phyloP scores from a whole-genome alignment of 2,888 invertebrate species.

The Andricus curvator region DNA sequence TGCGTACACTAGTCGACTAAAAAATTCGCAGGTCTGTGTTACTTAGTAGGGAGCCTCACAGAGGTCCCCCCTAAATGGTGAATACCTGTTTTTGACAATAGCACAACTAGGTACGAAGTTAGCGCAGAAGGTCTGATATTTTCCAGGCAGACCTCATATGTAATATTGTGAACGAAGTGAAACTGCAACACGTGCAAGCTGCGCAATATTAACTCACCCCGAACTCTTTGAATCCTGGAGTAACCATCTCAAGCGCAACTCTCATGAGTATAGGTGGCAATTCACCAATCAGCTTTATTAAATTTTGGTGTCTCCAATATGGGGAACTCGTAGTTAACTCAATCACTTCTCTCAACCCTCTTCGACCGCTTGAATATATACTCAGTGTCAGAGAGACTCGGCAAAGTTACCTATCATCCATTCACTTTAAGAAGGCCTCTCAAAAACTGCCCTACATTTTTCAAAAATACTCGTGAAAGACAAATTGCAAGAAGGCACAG shows the following conservation, averaged over 20 bases:
- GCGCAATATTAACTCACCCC: background rate
- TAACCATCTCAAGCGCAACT: slow-evolving; percentile 29
- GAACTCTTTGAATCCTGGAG: slow-evolving; percentile 16
- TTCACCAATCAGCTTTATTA: slow-evolving; percentile 65
- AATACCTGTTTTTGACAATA: no score
- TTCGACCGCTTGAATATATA: slow-evolving; percentile 19
- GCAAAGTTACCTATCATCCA: background rate
- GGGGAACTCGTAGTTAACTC: slow-evolving; percentile 47
- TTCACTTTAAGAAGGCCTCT: no score
- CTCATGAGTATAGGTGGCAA: slow-evolving; percentile 35
- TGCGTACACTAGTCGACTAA: no score
- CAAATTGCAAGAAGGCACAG: no score
- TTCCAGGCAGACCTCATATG: no score
- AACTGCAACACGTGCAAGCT: slow-evolving; percentile 21
- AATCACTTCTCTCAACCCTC: slow-evolving; percentile 43
- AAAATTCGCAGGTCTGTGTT: no score
- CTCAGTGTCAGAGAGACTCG: slow-evolving; percentile 11
- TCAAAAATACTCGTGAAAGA: no score
- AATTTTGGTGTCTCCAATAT: slow-evolving; percentile 55
- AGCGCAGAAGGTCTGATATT: no score
- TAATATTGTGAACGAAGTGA: background rate
- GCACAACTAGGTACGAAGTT: no score
- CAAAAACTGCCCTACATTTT: no score
- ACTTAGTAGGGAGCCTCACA: no score
- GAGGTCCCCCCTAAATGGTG: no score